Conservation (phyloP, 2,888 invertebrate species). For the Diabrotica balteata region DNA sequence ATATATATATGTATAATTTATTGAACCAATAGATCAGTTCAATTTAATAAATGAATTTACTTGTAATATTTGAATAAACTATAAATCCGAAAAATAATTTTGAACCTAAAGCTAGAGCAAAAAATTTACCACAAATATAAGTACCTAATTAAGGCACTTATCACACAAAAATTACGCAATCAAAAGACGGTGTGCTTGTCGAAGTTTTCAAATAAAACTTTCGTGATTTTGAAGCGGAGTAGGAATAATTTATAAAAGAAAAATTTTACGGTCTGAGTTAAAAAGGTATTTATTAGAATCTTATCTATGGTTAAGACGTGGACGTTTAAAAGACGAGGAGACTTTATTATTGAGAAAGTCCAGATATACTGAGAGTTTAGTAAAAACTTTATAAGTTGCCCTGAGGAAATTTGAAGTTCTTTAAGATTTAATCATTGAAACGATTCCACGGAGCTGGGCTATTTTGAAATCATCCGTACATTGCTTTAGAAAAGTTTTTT, state of each 20-base stretch:
- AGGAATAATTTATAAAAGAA: conserved; percentile 34
- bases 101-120: too few species aligned
- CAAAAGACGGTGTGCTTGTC: conserved; percentile 30
- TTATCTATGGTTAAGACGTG: conserved; percentile 41
- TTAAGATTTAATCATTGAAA: conserved; percentile 50
- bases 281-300: conserved; percentile 37
- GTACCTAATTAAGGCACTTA: conserved; percentile 22
- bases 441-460: conserved; percentile 46
- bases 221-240: conserved; percentile 31
- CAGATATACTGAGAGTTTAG: conserved; percentile 54
- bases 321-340: conserved; percentile 45
- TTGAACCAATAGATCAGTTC: too few species aligned
- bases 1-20: too few species aligned
- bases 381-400: conserved; percentile 55
- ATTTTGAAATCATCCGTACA: conserved; percentile 17
- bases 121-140: not conserved
- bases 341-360: conserved; percentile 53
- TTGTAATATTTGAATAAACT: too few species aligned
- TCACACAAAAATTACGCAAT: conserved; percentile 25
- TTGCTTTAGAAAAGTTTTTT: conserved; percentile 8
- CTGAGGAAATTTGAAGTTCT: conserved; percentile 46
- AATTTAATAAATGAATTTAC: too few species aligned
- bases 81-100: too few species aligned
- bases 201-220: conserved; percentile 37
- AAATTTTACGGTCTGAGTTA: conserved; percentile 35